These are phyloP conservation scores for Pogonomyrmex barbatus DNA, from an alignment of 1,140 invertebrate genomes.

Conservation along the genomic window DNA sequence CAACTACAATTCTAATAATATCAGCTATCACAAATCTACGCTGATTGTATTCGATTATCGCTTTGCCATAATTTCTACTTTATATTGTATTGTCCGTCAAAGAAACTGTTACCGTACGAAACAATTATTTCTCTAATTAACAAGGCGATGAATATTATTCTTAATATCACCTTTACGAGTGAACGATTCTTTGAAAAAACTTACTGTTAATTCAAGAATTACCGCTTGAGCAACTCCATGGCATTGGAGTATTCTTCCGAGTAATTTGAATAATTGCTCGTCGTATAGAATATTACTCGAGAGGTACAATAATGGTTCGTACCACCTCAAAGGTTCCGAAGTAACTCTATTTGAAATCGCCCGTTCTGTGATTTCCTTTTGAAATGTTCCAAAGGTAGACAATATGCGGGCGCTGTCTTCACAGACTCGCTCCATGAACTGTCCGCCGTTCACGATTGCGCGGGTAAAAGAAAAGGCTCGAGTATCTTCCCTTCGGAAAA, in stretches of 20 bases:
- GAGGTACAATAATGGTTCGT: conserved; percentile 32
- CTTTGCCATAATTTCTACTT: background rate
- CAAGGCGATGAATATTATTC: conserved; percentile 33
- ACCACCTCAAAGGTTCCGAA: conserved; percentile 40
- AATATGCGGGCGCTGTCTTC: background rate
- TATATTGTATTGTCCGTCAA: background rate
- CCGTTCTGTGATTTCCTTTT: conserved; percentile 21
- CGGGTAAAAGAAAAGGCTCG: background rate
- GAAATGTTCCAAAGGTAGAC: background rate
- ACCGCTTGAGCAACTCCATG: background rate
- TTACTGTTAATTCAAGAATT: background rate
- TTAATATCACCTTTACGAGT: background rate
- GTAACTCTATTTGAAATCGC: conserved; percentile 3
- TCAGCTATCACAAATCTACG: background rate
- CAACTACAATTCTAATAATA: background rate
- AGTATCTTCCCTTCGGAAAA: background rate
- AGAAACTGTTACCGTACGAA: background rate
- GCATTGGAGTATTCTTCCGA: conserved; percentile 24
- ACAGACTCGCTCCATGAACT: background rate
- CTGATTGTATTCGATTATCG: background rate
- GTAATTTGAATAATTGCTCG: conserved; percentile 58
- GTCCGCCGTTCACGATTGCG: background rate
- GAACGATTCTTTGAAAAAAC: conserved; percentile 11
- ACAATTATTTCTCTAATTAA: conserved; percentile 39
- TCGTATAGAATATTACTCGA: conserved; percentile 15